phyloP scores from a whole-genome alignment of 2,113 vertebrate species.

The Nibea albiflora region DNA sequence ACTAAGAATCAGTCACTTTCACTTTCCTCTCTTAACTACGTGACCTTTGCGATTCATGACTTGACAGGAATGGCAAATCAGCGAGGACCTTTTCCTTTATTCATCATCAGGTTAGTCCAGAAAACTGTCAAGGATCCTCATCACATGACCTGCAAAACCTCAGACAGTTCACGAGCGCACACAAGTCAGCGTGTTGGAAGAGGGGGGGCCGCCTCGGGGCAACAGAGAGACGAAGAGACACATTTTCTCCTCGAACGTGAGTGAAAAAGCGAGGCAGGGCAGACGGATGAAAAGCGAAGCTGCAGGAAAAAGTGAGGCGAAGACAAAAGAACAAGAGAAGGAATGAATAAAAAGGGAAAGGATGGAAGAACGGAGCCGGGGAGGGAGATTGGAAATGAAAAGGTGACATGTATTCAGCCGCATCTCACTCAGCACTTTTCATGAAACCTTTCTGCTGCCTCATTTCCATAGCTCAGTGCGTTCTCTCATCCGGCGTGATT shows the following conservation, averaged over 20 bases:
- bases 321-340: neutral
- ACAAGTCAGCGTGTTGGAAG: neutral
- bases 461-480: slow-evolving; percentile 14
- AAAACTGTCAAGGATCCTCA: neutral
- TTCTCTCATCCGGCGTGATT: slow-evolving; percentile 39
- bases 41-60: slow-evolving; percentile 45
- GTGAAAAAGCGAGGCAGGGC: neutral
- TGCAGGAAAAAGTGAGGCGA: neutral
- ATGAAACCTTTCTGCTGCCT: neutral
- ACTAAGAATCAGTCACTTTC: slow-evolving; percentile 25
- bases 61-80: slow-evolving; percentile 13
- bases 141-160: slow-evolving; percentile 7
- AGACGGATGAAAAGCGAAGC: neutral
- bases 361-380: neutral
- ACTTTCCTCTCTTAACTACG: slow-evolving; percentile 36
- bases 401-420: slow-evolving; percentile 3
- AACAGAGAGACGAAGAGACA: neutral
- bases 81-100: slow-evolving; percentile 27
- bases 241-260: neutral
- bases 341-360: neutral
- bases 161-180: slow-evolving; percentile 9
- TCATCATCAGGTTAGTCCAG: neutral
- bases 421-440: slow-evolving; percentile 27
- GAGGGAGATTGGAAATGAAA: neutral
- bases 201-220: neutral